Conservation (phyloP, 2,888 invertebrate species). For the Saturnia japonica region DNA sequence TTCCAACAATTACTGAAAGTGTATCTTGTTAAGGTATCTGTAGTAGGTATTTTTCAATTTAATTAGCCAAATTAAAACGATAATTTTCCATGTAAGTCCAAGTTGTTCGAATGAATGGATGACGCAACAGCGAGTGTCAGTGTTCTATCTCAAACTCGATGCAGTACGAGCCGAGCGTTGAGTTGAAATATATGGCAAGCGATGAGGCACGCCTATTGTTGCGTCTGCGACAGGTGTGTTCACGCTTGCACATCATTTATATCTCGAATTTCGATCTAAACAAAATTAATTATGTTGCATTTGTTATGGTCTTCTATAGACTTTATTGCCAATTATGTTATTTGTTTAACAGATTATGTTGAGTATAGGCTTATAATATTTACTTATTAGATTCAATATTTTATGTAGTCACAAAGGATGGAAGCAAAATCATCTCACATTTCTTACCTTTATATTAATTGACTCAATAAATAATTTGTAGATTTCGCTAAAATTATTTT, state of each 20-base stretch:
- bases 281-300: constrained; percentile 1
- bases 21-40: background rate
- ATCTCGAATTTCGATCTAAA: constrained; percentile 17
- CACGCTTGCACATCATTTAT: constrained; percentile 18
- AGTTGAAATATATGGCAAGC: constrained; percentile 2
- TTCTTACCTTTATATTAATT: background rate
- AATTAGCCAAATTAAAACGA: background rate
- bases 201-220: constrained; percentile 38
- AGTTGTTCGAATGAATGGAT: constrained; percentile 50
- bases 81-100: background rate
- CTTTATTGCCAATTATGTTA: constrained; percentile 1
- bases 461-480: background rate
- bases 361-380: constrained; percentile 13
- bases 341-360: background rate
- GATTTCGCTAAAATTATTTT: background rate
- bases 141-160: constrained; percentile 22
- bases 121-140: constrained; percentile 57
- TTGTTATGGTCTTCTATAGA: background rate
- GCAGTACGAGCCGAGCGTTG: background rate
- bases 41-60: constrained; percentile 1
- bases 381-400: background rate
- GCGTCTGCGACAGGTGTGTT: constrained; percentile 39
- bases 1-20: background rate
- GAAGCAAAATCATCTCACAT: background rate
- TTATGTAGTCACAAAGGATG: background rate